Base-by-base conservation (phyloP, 2,797 vertebrate genomes). In the Gephyroberyx darwinii region DNA sequence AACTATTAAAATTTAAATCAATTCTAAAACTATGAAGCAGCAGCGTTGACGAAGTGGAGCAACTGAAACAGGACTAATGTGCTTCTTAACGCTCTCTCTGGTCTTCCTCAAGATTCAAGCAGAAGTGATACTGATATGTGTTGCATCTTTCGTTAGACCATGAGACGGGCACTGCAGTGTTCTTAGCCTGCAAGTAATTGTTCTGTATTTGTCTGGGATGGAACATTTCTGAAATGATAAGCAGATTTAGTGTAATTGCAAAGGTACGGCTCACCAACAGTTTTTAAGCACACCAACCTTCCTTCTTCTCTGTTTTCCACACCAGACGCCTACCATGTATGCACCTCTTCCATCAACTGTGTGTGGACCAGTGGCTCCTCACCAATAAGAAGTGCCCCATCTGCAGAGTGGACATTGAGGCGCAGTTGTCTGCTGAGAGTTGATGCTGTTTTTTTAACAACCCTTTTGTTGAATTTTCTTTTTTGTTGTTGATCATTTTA, bases 361-460 rank as follows among this genome's bases (percentile, higher is more conserved):
- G 98, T 90, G 98, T 99, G 83, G 98, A 99, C 88, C 98, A 99
- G 89, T 99, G 98, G 98, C 82, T 99, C 89, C 97, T 98, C 82
- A 99, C 98, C 84, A 99, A 99, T 90, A 99, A 99, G 95, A 99
- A 99, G 95, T 99, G 98, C 95, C 98, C 98, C 93, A 99, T 99
- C 92, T 99, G 98, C 95, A 96, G 98, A 95, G 98, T 99, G 96
- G 98, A 99, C 96, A 99, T 99, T 94, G 98, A 99, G 90, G 97
- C 97, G 77, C 98, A 99, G 91, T 93, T 99, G 93, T 97, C 98
- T 71, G 95, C 96, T 74, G 97, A 99, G 93, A 99, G 98, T 97
- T 99, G 97, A 99, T 98, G 94, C 92, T 88, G 83, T 90, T 95
- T 95, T 94, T 94, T 92, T 90, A 88, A 81, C 83, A 84, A 81